Conservation (phyloP, 2,888 invertebrate genomes). For the Falcaria lacertinaria region DNA sequence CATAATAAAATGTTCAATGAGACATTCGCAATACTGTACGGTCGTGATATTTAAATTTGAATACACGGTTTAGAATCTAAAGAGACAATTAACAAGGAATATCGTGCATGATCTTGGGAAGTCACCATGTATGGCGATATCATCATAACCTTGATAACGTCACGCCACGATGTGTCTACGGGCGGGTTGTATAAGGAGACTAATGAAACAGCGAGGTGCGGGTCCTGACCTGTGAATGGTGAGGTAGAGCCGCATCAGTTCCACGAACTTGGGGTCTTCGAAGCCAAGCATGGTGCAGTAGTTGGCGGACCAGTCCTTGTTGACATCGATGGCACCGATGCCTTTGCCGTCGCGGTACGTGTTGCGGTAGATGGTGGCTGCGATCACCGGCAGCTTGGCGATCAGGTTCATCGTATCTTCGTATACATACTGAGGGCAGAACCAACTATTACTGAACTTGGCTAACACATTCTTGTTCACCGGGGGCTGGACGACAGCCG, state of each 20-base stretch:
- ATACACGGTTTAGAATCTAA: not conserved
- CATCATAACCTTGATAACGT: not conserved
- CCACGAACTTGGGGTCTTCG: constrained; percentile 89
- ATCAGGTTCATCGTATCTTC: constrained; percentile 97
- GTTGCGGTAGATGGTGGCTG: constrained; percentile 96
- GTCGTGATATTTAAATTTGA: not conserved
- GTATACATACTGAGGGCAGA: constrained; percentile 81
- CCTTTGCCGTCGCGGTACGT: constrained; percentile 90
- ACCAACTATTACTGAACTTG: not conserved
- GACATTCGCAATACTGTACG: not conserved
- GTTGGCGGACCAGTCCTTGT: constrained; percentile 96
- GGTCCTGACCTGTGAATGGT: constrained; percentile 87
- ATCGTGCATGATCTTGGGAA: not conserved
- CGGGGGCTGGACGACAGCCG: no score
- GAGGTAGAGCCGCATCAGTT: constrained; percentile 94
- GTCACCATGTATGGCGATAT: not conserved
- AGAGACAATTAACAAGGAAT: not conserved
- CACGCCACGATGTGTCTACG: no score
- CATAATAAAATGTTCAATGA: not conserved
- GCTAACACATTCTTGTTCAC: no score
- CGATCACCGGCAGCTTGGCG: constrained; percentile 95
- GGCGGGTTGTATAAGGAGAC: no score
- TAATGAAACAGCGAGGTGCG: not conserved
- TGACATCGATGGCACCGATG: constrained; percentile 92
- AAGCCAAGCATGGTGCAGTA: constrained; percentile 95